These are phyloP conservation scores for Brassicogethes aeneus DNA, from an alignment of 2,888 invertebrate species.

Conservation along the genomic window DNA sequence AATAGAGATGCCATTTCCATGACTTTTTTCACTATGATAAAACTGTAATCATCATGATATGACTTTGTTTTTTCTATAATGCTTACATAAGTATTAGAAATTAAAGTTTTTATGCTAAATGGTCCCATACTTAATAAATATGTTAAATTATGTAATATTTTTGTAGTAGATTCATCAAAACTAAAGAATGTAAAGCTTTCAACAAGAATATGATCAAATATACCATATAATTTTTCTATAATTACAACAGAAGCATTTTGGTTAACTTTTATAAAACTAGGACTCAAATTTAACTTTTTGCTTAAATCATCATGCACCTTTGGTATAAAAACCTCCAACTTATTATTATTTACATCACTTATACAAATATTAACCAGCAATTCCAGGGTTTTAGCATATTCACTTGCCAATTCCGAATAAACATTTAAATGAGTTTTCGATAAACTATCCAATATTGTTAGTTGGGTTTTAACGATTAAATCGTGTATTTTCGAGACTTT, in stretches of 20 bases:
- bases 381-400: conserved; percentile 43
- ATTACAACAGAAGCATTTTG: conserved; percentile 14
- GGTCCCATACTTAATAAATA: conserved; percentile 20
- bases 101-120: conserved; percentile 20
- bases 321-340: conserved; percentile 43
- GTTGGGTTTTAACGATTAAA: conserved; percentile 47
- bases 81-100: conserved; percentile 24
- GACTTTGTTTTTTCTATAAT: conserved; percentile 16
- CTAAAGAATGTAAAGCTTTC: conserved; percentile 24
- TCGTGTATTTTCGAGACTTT: conserved; percentile 46
- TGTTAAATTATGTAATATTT: conserved; percentile 23
- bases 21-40: conserved; percentile 16
- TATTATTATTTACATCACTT: conserved; percentile 19
- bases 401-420: conserved; percentile 42
- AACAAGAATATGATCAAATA: conserved; percentile 25
- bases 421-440: conserved; percentile 45
- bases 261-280: conserved; percentile 26
- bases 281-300: conserved; percentile 28
- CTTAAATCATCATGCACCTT: conserved; percentile 34
- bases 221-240: conserved; percentile 26
- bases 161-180: conserved; percentile 17
- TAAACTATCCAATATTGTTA: conserved; percentile 47
- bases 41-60: conserved; percentile 15
- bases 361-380: conserved; percentile 42
- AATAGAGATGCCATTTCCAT: conserved; percentile 18